Conservation (phyloP, 1,140 invertebrate genomes). For the Drosophila neocordata region DNA sequence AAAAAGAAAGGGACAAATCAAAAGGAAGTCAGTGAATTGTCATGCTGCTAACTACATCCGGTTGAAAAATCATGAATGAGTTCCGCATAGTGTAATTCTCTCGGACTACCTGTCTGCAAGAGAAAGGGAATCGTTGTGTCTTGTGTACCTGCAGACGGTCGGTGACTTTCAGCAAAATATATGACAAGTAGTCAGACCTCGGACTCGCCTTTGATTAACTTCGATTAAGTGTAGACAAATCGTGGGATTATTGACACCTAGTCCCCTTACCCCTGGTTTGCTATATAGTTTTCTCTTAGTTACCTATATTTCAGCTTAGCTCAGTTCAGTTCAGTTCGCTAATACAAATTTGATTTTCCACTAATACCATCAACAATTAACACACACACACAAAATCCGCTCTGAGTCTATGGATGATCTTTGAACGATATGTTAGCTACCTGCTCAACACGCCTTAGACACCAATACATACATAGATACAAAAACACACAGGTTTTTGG, state of each 20-base stretch:
- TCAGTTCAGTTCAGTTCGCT: too few species aligned
- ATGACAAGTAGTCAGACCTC: neutral
- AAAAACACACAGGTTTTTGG: neutral
- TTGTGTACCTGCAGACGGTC: conserved; percentile 5
- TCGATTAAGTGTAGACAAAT: conserved; percentile 74
- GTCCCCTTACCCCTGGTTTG: neutral
- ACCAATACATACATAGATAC: neutral
- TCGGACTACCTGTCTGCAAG: neutral
- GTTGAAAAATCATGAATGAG: conserved; percentile 8
- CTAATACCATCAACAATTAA: conserved; percentile 82
- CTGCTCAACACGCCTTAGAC: conserved; percentile 32
- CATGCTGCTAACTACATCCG: conserved; percentile 1
- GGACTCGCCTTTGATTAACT: conserved; percentile 53
- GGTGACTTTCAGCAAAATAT: conserved; percentile 11
- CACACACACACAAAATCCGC: conserved; percentile 31
- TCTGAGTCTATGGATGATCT: neutral
- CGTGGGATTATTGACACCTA: conserved; percentile 76
- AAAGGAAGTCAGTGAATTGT: neutral
- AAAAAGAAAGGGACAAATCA: neutral
- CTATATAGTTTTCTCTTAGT: too few species aligned
- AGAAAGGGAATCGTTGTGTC: neutral
- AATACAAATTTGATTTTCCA: conserved; percentile 76
- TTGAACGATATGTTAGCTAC: conserved; percentile 22
- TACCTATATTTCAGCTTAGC: neutral
- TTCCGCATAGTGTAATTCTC: neutral